phyloP scores from a whole-genome alignment of 2,113 vertebrate genomes.

The Cichladusa arquata region DNA sequence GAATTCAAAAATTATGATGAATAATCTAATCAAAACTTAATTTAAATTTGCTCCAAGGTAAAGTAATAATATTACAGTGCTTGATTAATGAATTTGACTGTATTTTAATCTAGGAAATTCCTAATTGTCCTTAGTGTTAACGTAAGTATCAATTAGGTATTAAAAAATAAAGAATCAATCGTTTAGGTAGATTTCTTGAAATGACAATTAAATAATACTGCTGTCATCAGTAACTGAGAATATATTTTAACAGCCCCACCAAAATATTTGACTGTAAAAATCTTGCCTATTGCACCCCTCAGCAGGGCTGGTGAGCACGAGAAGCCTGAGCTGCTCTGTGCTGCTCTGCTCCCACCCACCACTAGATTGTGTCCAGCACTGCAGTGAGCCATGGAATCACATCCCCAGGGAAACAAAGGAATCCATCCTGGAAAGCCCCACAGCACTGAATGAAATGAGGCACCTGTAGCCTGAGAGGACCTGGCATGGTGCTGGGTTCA shows the following conservation, averaged over 20 bases:
- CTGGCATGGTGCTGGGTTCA: not conserved
- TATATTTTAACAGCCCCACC: not conserved
- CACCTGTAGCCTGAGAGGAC: not conserved
- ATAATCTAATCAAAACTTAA: not conserved
- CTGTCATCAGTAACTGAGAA: not conserved
- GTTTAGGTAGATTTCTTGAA: not conserved
- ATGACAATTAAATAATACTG: not conserved
- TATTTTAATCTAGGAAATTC: not conserved
- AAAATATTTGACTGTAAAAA: not conserved
- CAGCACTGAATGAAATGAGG: not conserved
- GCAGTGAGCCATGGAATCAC: not conserved
- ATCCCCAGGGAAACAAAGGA: not conserved
- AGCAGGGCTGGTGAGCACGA: not conserved
- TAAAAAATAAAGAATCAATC: not conserved
- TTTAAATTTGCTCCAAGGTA: not conserved
- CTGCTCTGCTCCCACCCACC: not conserved
- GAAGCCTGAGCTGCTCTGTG: not conserved
- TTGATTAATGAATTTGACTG: not conserved
- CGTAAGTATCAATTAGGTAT: not conserved
- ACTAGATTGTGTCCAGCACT: not conserved
- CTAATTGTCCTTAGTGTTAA: not conserved
- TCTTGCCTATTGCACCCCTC: not conserved
- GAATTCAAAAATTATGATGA: not conserved
- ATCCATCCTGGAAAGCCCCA: not conserved
- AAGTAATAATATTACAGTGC: not conserved